phyloP scores from a whole-genome alignment of 2,113 vertebrate species.

The Isichthys henryi region DNA sequence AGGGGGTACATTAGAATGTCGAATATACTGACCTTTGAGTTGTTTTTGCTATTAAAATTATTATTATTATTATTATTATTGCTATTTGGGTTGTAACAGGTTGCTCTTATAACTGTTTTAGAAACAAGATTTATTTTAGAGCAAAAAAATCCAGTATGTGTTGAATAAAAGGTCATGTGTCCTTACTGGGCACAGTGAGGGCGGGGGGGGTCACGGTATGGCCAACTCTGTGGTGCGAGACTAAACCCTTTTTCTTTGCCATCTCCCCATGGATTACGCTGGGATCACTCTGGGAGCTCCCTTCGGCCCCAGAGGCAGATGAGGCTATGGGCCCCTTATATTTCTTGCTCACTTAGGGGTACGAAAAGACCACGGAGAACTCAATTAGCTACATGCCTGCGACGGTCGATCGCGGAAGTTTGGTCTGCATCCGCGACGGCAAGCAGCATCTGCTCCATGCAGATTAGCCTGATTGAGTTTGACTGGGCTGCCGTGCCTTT shows the following conservation, averaged over 20 bases:
- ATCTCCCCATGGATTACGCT: constrained; percentile 9
- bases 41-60: background rate
- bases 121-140: background rate
- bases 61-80: background rate
- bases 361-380: constrained; percentile 70
- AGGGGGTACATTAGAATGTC: background rate
- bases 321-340: constrained; percentile 50
- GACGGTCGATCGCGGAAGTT: constrained; percentile 33
- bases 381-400: constrained; percentile 69
- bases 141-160: background rate
- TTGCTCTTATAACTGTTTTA: background rate
- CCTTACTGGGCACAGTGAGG: background rate
- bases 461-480: constrained; percentile 73
- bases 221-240: background rate
- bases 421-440: constrained; percentile 29
- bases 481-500: constrained; percentile 62
- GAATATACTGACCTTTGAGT: background rate
- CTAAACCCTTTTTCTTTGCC: background rate
- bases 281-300: constrained; percentile 43
- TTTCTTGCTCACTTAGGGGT: constrained; percentile 79
- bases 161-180: background rate
- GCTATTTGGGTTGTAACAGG: background rate
- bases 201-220: background rate
- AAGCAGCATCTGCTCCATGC: constrained; percentile 66
- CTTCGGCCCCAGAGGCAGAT: constrained; percentile 46